phyloP scores from a whole-genome alignment of 2,113 vertebrate species.

The Esox niger region DNA sequence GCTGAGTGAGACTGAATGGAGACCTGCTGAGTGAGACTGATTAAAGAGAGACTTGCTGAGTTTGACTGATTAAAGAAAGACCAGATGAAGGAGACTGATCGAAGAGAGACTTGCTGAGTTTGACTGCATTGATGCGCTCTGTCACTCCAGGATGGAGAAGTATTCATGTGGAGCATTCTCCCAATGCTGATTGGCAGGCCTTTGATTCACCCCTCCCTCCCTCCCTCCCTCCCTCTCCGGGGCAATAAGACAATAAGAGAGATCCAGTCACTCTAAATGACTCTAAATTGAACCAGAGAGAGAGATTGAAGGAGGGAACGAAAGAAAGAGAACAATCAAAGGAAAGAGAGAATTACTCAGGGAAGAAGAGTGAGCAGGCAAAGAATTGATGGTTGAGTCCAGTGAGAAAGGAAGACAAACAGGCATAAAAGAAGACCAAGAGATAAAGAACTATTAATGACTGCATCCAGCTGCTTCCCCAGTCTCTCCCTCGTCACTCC shows the following conservation, averaged over 20 bases:
- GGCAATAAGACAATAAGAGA: too few species aligned
- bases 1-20: slow-evolving; percentile 39
- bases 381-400: slow-evolving; percentile 48
- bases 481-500: slow-evolving; percentile 38
- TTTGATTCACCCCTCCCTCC: slow-evolving; percentile 48
- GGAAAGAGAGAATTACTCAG: neutral
- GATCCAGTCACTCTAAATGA: too few species aligned
- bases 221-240: neutral
- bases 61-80: too few species aligned
- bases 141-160: slow-evolving; percentile 57
- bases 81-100: too few species aligned
- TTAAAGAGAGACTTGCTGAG: too few species aligned
- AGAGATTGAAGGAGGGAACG: too few species aligned
- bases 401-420: neutral
- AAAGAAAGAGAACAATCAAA: too few species aligned
- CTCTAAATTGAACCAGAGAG: too few species aligned
- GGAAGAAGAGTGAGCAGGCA: neutral
- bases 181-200: slow-evolving; percentile 39
- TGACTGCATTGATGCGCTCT: slow-evolving; percentile 36
- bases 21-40: too few species aligned
- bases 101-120: too few species aligned
- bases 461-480: slow-evolving; percentile 70
- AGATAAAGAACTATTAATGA: slow-evolving; percentile 68
- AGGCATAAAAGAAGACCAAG: slow-evolving; percentile 47
- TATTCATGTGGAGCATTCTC: slow-evolving; percentile 31